Percentiles rank a stretch among this genome's conserved stretches.
These are phyloP conservation scores for Dipodomys stephensi DNA, from an alignment of 2,113 vertebrate species.

Conservation along the genomic window DNA sequence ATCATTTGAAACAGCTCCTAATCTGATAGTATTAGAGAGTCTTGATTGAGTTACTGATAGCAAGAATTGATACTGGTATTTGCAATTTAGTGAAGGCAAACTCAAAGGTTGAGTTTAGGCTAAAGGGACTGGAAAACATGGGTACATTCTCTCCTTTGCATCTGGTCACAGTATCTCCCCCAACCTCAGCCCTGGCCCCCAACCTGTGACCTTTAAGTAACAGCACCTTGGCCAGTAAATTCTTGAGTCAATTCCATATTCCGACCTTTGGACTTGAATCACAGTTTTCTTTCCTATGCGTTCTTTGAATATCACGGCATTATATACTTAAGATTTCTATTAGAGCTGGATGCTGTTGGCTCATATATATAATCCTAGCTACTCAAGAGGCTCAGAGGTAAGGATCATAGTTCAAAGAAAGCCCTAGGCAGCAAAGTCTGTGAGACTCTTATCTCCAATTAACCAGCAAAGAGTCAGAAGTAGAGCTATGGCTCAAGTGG, in stretches of 20 bases:
- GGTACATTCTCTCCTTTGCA: background rate
- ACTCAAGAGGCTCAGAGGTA: no score
- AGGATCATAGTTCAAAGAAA: no score
- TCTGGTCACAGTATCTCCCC: background rate
- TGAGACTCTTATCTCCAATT: no score
- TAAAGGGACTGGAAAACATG: background rate
- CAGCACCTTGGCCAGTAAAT: background rate
- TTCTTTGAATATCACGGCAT: background rate
- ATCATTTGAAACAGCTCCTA: background rate
- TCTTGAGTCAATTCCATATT: fast-evolving
- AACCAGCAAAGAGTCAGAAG: no score
- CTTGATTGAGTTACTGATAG: background rate
- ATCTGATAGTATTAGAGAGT: background rate
- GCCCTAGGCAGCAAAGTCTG: no score
- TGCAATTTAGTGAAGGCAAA: background rate
- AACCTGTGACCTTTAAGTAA: background rate
- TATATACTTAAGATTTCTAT: background rate
- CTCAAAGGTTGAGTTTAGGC: background rate
- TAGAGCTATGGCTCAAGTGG: no score
- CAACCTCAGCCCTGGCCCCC: background rate
- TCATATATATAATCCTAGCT: no score
- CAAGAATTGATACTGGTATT: background rate
- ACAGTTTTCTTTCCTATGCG: background rate
- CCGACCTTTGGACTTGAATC: background rate
- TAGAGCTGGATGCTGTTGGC: no score